phyloP scores from a whole-genome alignment of 1,140 invertebrate genomes.

The Scaptomyza graminum region DNA sequence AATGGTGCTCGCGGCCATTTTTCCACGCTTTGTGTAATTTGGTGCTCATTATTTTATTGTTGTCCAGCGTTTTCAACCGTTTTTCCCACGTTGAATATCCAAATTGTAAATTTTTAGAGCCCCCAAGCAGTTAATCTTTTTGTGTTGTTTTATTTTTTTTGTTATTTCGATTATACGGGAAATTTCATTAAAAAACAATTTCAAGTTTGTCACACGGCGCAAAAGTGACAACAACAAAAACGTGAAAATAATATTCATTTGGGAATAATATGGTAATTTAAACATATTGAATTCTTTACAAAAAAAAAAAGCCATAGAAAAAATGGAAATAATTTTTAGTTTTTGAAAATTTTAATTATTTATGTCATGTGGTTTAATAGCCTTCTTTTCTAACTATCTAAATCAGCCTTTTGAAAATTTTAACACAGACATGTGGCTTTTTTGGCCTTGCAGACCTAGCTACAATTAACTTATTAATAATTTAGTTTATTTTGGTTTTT shows the following conservation, averaged over 20 bases:
- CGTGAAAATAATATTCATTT: slow-evolving; percentile 2
- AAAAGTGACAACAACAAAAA: not conserved
- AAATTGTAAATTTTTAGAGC: slow-evolving; percentile 51
- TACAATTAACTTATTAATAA: too few species aligned
- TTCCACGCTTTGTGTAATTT: slow-evolving; percentile 57
- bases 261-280: not conserved
- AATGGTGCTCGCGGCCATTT: slow-evolving; percentile 52
- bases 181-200: slow-evolving; percentile 59
- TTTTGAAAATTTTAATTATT: too few species aligned
- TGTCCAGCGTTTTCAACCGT: slow-evolving; percentile 31
- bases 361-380: too few species aligned
- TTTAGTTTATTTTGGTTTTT: too few species aligned
- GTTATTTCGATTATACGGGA: slow-evolving; percentile 44
- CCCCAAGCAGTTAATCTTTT: slow-evolving; percentile 51
- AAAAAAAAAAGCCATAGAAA: too few species aligned
- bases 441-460: too few species aligned
- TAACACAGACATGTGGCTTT: too few species aligned
- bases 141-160: slow-evolving; percentile 13
- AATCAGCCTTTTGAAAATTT: too few species aligned
- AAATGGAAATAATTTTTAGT: too few species aligned
- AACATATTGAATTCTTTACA: too few species aligned
- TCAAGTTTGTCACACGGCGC: slow-evolving; percentile 45
- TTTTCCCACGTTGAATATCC: slow-evolving; percentile 40
- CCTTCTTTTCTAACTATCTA: too few species aligned
- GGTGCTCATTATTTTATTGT: slow-evolving; percentile 58